These are phyloP conservation scores for Chlorops oryzae DNA, from an alignment of 1,140 invertebrate genomes.

Conservation along the genomic window DNA sequence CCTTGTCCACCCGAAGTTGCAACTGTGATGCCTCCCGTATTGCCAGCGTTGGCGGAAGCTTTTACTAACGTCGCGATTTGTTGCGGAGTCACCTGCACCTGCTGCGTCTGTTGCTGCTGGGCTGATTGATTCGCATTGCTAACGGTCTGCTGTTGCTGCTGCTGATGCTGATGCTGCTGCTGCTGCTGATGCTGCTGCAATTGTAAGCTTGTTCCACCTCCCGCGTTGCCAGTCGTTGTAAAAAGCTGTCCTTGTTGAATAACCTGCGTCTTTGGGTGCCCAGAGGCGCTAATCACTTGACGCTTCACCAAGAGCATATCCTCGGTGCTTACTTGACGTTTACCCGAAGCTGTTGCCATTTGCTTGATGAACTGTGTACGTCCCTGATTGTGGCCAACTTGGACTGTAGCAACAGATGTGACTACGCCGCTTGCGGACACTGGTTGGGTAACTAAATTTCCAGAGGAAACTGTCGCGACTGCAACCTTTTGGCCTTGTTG, in stretches of 20 bases:
- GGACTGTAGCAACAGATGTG: slow-evolving; percentile 30
- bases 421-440: slow-evolving; percentile 29
- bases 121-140: background rate
- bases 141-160: slow-evolving; percentile 24
- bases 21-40: slow-evolving; percentile 33
- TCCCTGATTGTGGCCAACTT: slow-evolving; percentile 29
- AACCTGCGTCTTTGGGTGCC: slow-evolving; percentile 43
- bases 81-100: slow-evolving; percentile 38
- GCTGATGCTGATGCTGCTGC: slow-evolving; percentile 15
- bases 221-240: slow-evolving; percentile 33
- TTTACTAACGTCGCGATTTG: slow-evolving; percentile 45
- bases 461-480: slow-evolving; percentile 35
- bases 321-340: slow-evolving; percentile 49
- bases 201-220: slow-evolving; percentile 12
- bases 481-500: slow-evolving; percentile 44
- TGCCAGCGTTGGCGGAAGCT: slow-evolving; percentile 47
- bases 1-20: slow-evolving; percentile 49
- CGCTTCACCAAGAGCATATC: slow-evolving; percentile 68
- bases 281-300: slow-evolving; percentile 53
- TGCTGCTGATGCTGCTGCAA: slow-evolving; percentile 26
- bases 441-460: slow-evolving; percentile 13
- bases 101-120: slow-evolving; percentile 27
- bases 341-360: slow-evolving; percentile 42
- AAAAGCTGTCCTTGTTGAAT: slow-evolving; percentile 45
- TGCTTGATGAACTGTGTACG: slow-evolving; percentile 46